Evolutionary conservation across 35 echinoderm and acorn worm species (phyloP), one percentile per base, ranked within the genome.

Genomic region (Holothuria glaberrima): DNA sequence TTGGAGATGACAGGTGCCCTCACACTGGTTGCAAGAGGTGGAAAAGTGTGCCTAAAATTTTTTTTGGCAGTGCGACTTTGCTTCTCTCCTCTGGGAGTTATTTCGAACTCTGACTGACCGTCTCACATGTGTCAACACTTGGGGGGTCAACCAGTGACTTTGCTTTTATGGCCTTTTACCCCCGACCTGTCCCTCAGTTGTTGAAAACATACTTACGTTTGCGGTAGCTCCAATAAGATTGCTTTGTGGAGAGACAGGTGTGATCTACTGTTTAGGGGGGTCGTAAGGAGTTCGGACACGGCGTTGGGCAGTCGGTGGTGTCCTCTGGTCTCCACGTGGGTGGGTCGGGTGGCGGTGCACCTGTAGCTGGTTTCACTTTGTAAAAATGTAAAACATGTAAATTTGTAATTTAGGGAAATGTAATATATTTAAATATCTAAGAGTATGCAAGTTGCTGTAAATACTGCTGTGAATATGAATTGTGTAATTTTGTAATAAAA

Each of bases 31-130:
- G 75, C 45, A 80, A 0, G 3, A 60, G 28, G 54, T 24, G 59
- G 56, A 57, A 86, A 10, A 63, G 56, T 30, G 54, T 86, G 0
- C 58, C 52, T 24, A 57, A 63, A 4, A 18, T 62, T 6, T 86
- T 54, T 86, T 86, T 59, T n/a, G 82, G 82, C 56, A 86, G 82
- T 86, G 82, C 63, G 26, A 0, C 25, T 65, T 62, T 86, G 54
- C 58, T 1, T 25, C 30, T 56, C 25, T 65, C 20, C 28, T 65
- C 3, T 63, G 82, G 82, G 82, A 86, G 54, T 86, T 57, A 57
- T 59, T 86, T 65, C 59, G 25, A n/a, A 22, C 1, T 22, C 6
- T 64, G 30, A 3, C 20, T 22, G 50, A 30, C 19, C 75, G 45
- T 54, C 12, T 64, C 30, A 41, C 33, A 3, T 1, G 0, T 9